Evolutionary conservation across 2,888 invertebrate genomes (phyloP).

Genomic region (Orthonevra nobilis): DNA sequence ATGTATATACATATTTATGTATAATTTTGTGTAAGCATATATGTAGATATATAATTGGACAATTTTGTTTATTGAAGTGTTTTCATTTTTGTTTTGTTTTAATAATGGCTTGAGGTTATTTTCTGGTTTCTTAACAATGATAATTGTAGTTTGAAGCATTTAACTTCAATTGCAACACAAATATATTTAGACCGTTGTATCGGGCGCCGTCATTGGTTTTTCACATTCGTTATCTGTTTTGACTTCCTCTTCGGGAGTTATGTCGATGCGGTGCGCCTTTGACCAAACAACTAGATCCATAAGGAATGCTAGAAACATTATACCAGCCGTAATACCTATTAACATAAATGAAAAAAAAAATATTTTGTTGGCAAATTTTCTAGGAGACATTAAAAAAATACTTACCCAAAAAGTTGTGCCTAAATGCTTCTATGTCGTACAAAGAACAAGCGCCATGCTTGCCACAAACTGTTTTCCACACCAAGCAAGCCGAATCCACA

Average conservation of each 20-base stretch:
- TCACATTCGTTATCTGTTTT: slow-evolving; percentile 75
- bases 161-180: background rate
- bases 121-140: slow-evolving; percentile 62
- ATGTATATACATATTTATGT: slow-evolving; percentile 19
- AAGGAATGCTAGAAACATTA: slow-evolving; percentile 92
- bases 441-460: slow-evolving; percentile 91
- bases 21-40: too few relatives aligned
- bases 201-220: slow-evolving; percentile 76
- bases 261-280: slow-evolving; percentile 90
- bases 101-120: slow-evolving; percentile 64
- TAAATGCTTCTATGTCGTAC: slow-evolving; percentile 91
- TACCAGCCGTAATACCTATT: slow-evolving; percentile 90
- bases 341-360: too few relatives aligned
- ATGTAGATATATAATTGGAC: slow-evolving; percentile 35
- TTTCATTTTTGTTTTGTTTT: slow-evolving; percentile 63
- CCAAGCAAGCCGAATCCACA: slow-evolving; percentile 93
- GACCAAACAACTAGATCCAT: slow-evolving; percentile 95
- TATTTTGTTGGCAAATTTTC: too few relatives aligned
- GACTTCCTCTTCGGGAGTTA: slow-evolving; percentile 81
- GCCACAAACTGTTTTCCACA: slow-evolving; percentile 91
- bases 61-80: slow-evolving; percentile 46
- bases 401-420: slow-evolving; percentile 92
- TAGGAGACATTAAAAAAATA: slow-evolving; percentile 7
- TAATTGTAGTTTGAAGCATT: slow-evolving; percentile 34
- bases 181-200: slow-evolving; percentile 76